Conservation (phyloP, 2,797 vertebrate genomes). For the Morus bassanus region DNA sequence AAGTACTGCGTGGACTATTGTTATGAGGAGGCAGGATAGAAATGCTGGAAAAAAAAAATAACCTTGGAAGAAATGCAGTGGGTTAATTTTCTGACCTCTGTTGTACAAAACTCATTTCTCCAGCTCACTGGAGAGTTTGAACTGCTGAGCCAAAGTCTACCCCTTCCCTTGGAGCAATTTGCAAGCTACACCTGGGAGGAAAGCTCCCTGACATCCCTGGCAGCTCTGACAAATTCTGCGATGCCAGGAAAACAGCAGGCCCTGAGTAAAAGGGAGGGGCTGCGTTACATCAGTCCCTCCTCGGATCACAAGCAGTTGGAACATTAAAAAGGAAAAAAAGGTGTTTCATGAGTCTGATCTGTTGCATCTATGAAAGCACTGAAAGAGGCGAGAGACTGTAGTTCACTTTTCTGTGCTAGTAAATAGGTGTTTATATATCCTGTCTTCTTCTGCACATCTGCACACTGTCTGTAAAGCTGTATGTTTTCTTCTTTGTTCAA, state of each 20-base stretch:
- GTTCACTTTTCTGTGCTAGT: background rate
- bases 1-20: background rate
- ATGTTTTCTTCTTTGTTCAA: background rate
- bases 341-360: background rate
- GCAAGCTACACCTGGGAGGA: background rate
- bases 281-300: background rate
- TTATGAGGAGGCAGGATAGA: background rate
- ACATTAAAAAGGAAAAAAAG: background rate
- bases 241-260: background rate
- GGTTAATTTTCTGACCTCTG: background rate
- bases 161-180: background rate
- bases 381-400: background rate
- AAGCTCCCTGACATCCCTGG: background rate
- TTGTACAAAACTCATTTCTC: background rate
- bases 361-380: background rate
- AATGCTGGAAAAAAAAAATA: background rate
- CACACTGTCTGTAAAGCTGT: background rate
- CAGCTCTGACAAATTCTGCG: background rate
- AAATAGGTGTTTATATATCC: background rate
- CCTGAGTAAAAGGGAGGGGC: background rate
- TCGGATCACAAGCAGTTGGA: background rate
- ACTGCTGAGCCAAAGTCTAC: background rate
- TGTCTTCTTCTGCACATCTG: background rate
- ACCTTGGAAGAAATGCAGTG: background rate
- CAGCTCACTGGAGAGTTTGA: background rate